A percentile compares a stretch with the other conserved stretches of the same genome.
These are phyloP conservation scores for Archegozetes longisetosus DNA, from an alignment of 1,140 invertebrate genomes.

Conservation along the genomic window DNA sequence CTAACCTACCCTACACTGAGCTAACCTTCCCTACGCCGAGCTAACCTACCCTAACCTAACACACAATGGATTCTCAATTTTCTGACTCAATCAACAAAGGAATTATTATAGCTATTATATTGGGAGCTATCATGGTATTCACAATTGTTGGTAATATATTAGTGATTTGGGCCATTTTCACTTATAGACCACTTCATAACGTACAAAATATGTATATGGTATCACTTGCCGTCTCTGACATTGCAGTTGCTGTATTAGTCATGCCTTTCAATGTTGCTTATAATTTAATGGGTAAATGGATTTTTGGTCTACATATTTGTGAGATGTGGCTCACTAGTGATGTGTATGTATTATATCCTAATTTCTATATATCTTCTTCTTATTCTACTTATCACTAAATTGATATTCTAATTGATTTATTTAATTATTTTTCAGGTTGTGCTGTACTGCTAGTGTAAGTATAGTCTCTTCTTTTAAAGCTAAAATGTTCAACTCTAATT, in stretches of 20 bases:
- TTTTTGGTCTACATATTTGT: conserved; percentile 75
- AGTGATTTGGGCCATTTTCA: conserved; percentile 90
- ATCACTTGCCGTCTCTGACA: conserved; percentile 87
- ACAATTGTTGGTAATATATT: conserved; percentile 89
- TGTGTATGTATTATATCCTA: conserved; percentile 34
- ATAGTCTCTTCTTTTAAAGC: neutral
- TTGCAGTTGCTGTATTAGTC: conserved; percentile 88
- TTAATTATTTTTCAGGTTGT: neutral
- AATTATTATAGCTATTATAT: conserved; percentile 22
- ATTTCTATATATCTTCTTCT: neutral
- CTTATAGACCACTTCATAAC: conserved; percentile 82
- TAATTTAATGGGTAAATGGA: conserved; percentile 70
- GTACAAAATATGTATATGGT: conserved; percentile 98
- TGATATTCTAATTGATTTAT: neutral
- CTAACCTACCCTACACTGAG: no score
- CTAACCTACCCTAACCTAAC: neutral
- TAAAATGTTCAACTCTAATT: neutral
- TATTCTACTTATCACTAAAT: neutral
- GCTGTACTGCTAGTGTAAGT: neutral
- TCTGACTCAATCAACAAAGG: neutral
- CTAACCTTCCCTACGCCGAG: no score
- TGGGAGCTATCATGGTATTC: conserved; percentile 48
- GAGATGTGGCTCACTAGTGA: conserved; percentile 94
- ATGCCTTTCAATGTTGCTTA: conserved; percentile 92
- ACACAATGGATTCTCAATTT: neutral